Conservation (phyloP, 2,888 invertebrate species). For the Oxycera nigricornis region DNA sequence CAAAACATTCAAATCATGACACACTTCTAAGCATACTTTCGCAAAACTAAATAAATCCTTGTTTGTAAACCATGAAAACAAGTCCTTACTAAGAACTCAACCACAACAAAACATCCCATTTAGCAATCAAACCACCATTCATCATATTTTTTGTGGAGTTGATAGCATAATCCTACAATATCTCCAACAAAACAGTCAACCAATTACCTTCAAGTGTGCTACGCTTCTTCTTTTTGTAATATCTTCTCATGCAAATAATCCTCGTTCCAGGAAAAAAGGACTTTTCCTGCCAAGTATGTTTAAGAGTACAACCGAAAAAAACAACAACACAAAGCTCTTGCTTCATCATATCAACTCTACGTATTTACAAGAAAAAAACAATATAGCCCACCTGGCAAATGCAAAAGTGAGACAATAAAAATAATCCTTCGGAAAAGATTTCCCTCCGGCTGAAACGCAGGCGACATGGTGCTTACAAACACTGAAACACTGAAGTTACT, state of each 20-base stretch:
- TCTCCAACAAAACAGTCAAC: neutral
- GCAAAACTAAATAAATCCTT: too few relatives aligned
- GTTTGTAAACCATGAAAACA: too few relatives aligned
- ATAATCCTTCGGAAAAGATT: slow-evolving; percentile 36
- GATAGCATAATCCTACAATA: slow-evolving; percentile 1
- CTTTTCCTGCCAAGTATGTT: neutral
- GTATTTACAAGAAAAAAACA: neutral
- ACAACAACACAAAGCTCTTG: neutral
- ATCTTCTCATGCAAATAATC: neutral
- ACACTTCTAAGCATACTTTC: too few relatives aligned
- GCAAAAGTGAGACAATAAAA: slow-evolving; percentile 42
- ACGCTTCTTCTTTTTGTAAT: neutral
- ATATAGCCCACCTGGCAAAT: slow-evolving; percentile 30
- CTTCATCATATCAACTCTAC: neutral
- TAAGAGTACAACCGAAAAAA: neutral
- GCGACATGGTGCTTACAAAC: too few relatives aligned
- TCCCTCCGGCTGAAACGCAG: neutral
- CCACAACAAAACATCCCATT: too few relatives aligned
- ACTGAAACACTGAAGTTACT: too few relatives aligned
- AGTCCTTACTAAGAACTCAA: too few relatives aligned
- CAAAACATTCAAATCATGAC: too few relatives aligned
- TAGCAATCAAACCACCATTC: neutral
- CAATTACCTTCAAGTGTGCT: slow-evolving; percentile 1
- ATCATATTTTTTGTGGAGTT: neutral
- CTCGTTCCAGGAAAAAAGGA: neutral